Conservation (phyloP, 1,140 invertebrate species). For the Coptotermes formosanus region DNA sequence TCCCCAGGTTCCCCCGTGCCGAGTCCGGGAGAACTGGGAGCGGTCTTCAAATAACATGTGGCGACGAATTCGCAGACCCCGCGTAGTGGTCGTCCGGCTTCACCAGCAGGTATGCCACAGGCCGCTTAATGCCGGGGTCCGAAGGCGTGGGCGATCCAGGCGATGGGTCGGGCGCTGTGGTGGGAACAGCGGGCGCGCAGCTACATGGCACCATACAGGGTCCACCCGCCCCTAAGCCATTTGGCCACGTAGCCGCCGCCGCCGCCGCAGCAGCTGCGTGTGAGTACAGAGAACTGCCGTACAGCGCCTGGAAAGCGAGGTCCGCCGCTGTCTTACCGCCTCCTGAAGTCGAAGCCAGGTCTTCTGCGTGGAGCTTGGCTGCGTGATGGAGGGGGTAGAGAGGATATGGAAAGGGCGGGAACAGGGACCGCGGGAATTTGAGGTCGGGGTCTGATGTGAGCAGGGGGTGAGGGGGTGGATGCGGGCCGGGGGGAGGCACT, state of each 20-base stretch:
- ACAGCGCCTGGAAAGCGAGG: conserved; percentile 54
- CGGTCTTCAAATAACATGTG: conserved; percentile 79
- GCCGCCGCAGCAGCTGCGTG: neutral
- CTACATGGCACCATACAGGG: conserved; percentile 41
- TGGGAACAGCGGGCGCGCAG: conserved; percentile 38
- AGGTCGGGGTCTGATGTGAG: conserved; percentile 56
- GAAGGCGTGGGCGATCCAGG: neutral
- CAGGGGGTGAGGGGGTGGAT: conserved; percentile 39
- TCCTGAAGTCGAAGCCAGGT: neutral
- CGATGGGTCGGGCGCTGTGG: conserved; percentile 31
- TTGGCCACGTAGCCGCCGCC: neutral
- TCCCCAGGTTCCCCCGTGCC: conserved; percentile 49
- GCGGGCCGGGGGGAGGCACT: conserved; percentile 19
- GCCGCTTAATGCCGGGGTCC: conserved; percentile 37
- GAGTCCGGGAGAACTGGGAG: conserved; percentile 71
- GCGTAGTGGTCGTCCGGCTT: conserved; percentile 34
- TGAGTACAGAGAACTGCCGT: conserved; percentile 43
- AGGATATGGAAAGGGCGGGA: conserved; percentile 68
- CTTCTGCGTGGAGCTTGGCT: conserved; percentile 57
- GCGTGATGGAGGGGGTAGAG: conserved; percentile 55
- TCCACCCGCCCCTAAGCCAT: neutral
- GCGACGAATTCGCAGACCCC: conserved; percentile 42
- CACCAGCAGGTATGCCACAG: conserved; percentile 39
- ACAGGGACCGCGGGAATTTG: conserved; percentile 63
- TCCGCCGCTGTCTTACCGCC: conserved; percentile 58